These are phyloP conservation scores for Drosophila tropicalis DNA, from an alignment of 1,140 invertebrate species.

Conservation along the genomic window DNA sequence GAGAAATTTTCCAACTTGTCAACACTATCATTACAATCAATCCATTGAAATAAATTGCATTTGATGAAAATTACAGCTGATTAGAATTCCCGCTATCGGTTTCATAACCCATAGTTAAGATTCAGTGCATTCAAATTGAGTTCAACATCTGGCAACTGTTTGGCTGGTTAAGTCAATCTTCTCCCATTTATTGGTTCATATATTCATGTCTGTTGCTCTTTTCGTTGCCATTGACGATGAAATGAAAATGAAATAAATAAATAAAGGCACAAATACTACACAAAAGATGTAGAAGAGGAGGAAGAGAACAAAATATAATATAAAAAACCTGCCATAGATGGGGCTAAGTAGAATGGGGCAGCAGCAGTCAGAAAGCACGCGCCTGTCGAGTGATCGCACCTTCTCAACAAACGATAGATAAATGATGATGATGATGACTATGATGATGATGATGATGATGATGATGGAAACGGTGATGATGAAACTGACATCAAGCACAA, in stretches of 20 bases:
- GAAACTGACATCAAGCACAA: not conserved
- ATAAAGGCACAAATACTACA: conserved; percentile 32
- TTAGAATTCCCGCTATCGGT: not conserved
- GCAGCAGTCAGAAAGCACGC: conserved; percentile 58
- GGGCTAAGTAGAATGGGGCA: conserved; percentile 21
- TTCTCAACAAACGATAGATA: conserved; percentile 10
- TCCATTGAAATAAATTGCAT: not conserved
- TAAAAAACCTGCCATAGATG: conserved; percentile 50
- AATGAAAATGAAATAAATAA: conserved; percentile 52
- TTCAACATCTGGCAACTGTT: conserved; percentile 1
- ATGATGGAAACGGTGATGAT: conserved; percentile 15
- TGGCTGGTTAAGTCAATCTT: conserved; percentile 1
- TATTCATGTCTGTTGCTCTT: conserved; percentile 10
- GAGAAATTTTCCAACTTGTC: not conserved
- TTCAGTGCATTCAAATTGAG: conserved; percentile 8
- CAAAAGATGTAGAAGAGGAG: conserved; percentile 45
- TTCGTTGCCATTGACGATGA: conserved; percentile 30
- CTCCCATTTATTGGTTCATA: conserved; percentile 9
- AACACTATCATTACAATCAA: not conserved
- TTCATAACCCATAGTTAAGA: not conserved
- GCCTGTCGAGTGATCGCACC: conserved; percentile 60
- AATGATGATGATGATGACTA: conserved; percentile 10
- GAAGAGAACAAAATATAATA: not conserved
- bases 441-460: not conserved
- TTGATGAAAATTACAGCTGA: not conserved